These are phyloP conservation scores for Acrocephalus kingi DNA, from an alignment of 2,113 vertebrate species.

Conservation along the genomic window DNA sequence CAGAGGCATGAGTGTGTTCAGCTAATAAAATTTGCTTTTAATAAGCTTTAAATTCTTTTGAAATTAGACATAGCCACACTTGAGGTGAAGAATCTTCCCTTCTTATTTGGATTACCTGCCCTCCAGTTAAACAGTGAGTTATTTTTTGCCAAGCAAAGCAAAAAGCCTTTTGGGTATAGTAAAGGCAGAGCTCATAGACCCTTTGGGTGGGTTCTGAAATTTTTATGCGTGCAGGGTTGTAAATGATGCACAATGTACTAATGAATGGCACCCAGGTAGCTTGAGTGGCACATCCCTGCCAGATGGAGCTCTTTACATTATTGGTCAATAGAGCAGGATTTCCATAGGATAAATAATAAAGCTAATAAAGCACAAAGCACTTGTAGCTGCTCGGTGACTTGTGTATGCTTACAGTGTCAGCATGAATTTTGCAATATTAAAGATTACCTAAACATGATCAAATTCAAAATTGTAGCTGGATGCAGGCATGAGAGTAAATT, in stretches of 20 bases:
- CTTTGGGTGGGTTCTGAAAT: not conserved
- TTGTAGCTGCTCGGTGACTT: not conserved
- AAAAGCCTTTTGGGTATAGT: not conserved
- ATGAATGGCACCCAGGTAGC: not conserved
- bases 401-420: not conserved
- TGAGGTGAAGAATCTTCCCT: not conserved
- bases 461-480: not conserved
- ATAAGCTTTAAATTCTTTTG: not conserved
- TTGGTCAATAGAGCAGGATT: slow-evolving; percentile 9
- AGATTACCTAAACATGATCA: not conserved
- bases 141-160: not conserved
- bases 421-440: not conserved
- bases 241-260: not conserved
- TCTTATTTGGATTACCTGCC: not conserved
- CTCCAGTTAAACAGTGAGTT: not conserved
- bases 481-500: not conserved
- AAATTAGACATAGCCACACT: not conserved
- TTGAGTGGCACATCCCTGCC: not conserved
- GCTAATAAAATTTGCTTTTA: not conserved
- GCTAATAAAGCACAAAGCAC: slow-evolving; percentile 2
- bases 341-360: not conserved
- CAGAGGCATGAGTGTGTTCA: not conserved
- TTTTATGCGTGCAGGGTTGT: not conserved
- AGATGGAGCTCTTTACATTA: not conserved
- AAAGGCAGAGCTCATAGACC: not conserved